Evolutionary conservation across 2,888 invertebrate species (phyloP).

Genomic region (Orchesella flavescens): DNA sequence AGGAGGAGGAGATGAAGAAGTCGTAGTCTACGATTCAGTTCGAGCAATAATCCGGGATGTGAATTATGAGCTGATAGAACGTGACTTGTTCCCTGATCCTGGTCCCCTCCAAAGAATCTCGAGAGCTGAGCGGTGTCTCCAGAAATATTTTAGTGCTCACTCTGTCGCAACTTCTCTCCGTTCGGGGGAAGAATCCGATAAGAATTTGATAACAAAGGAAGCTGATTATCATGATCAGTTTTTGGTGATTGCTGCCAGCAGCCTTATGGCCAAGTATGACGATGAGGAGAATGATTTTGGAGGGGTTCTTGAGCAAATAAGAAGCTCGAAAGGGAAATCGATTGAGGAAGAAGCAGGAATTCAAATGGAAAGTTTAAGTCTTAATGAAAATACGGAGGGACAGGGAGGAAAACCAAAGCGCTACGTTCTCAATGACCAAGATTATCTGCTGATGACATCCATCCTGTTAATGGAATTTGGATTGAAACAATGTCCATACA

Average conservation of each 20-base stretch:
- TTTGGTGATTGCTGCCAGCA: constrained; percentile 16
- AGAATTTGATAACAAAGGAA: constrained; percentile 39
- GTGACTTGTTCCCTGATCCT: not conserved
- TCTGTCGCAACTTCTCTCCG: not conserved
- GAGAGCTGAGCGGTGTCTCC: constrained; percentile 35
- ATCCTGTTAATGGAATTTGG: constrained; percentile 80
- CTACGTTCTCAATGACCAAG: not conserved
- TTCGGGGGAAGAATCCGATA: not conserved
- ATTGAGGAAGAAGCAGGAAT: not conserved
- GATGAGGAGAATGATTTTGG: not conserved
- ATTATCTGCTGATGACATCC: not conserved
- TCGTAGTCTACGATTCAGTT: not conserved
- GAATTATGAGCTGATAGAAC: constrained; percentile 23
- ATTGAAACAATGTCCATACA: constrained; percentile 85
- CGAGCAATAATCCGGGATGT: constrained; percentile 15
- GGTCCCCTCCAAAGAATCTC: not conserved
- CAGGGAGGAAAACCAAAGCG: too few relatives aligned
- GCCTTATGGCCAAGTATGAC: not conserved
- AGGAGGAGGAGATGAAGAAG: too few relatives aligned
- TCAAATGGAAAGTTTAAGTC: too few relatives aligned
- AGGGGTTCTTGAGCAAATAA: not conserved
- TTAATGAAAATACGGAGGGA: not conserved
- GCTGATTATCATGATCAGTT: constrained; percentile 43
- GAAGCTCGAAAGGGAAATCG: not conserved
- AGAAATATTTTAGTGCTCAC: constrained; percentile 32